Base-by-base conservation (phyloP, 2,888 invertebrate genomes). In the Eucriotettix oculatus region DNA sequence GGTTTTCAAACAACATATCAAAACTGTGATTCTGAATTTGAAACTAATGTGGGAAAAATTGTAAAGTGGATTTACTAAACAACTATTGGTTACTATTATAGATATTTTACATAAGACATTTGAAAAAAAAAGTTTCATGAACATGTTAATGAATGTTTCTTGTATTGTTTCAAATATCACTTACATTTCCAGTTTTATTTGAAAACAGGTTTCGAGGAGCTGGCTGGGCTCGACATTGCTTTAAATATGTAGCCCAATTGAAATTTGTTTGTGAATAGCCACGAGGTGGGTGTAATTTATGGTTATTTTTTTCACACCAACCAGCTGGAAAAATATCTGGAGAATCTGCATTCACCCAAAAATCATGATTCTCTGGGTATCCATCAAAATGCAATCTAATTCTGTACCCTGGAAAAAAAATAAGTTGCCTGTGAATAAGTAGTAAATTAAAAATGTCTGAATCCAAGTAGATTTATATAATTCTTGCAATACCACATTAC, bases 291-390 rank as follows among this genome's bases (percentile, higher is more conserved):
- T 87, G 85, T 61, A 97, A 73, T 41, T 78, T 73, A 60, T 90
- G 87, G 1, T 83, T 82, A 67, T 89, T 90, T 71, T 87, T 87
- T 69, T 90, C 87, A 70, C 94, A 91, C 90, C 93, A 97, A n/a
- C 93, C 92, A 42, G 86, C 82, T 10, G 93, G 93, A 72, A 95
- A 96, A 61, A 97, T 86, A 70, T 93, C 90, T 69, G 83, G 79
- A n/a, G 89, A 90, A 71, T 95, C 91, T 0, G 90, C 89, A 72
- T 95, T 93, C 48, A 86, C 82, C 95, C 96, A 97, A 73, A 90
- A 96, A 73, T 96, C 94, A 69, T 90, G 90, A 70, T 85, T 81
- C 61, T 87, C 87, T 0, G 87, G 83, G 72, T 87, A 96, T 14
- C 92, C 94, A 74, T 96, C 95, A 72, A 97, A 96, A 72, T 90